phyloP scores from a whole-genome alignment of 2,797 vertebrate species.

The Champsocephalus gunnari region DNA sequence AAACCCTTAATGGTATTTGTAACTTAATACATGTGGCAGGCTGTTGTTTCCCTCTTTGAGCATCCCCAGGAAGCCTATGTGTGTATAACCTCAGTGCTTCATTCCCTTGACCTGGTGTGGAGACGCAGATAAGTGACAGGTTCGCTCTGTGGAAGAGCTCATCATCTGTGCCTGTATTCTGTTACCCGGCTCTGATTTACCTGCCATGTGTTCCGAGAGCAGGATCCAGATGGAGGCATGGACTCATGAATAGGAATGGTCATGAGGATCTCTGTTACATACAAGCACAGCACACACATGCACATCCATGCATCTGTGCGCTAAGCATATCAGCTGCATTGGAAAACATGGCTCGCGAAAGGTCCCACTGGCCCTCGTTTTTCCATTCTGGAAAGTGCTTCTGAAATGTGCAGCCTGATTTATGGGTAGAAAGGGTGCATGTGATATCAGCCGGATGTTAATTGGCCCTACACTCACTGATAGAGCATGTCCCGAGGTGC shows the following conservation, averaged over 20 bases:
- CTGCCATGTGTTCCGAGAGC: conserved; percentile 74
- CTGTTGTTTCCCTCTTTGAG: conserved; percentile 27
- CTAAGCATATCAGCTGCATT: conserved; percentile 24
- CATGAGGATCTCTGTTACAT: conserved; percentile 39
- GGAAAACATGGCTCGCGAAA: conserved; percentile 37
- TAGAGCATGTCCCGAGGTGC: conserved; percentile 42
- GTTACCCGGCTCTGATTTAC: conserved; percentile 76
- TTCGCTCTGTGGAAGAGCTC: conserved; percentile 58
- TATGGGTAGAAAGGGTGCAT: conserved; percentile 21
- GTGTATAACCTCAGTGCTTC: conserved; percentile 24
- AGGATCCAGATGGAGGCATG: conserved; percentile 78
- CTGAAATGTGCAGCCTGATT: conserved; percentile 39
- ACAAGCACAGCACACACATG: conserved; percentile 20
- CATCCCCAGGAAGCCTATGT: conserved; percentile 25
- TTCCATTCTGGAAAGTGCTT: conserved; percentile 57
- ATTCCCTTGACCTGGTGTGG: conserved; percentile 36
- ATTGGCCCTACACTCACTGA: conserved; percentile 29
- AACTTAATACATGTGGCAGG: conserved; percentile 45
- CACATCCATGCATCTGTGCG: conserved; percentile 27
- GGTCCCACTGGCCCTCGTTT: conserved; percentile 25
- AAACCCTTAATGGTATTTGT: conserved; percentile 21
- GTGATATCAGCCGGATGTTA: conserved; percentile 50
- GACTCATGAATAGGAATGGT: conserved; percentile 64
- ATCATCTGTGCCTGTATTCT: conserved; percentile 83
- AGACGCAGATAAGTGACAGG: conserved; percentile 69